A percentile compares a stretch with the other conserved stretches of the same genome.
Evolutionary conservation across 2,113 vertebrate genomes (phyloP).

Genomic region (Rhinichthys klamathensis): DNA sequence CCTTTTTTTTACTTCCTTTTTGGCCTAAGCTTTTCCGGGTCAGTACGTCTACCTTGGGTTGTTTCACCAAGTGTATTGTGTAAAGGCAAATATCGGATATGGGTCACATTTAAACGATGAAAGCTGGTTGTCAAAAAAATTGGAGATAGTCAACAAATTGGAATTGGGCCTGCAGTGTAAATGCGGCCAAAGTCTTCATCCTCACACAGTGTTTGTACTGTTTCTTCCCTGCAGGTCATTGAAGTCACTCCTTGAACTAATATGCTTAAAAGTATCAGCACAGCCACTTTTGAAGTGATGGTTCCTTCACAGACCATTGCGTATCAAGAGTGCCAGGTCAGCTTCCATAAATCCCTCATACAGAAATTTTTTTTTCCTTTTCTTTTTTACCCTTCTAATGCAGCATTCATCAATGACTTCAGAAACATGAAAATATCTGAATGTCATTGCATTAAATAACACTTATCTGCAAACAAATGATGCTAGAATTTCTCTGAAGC

Average conservation of each 20-base stretch:
- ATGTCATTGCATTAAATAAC: background rate
- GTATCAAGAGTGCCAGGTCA: background rate
- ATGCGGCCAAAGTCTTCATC: background rate
- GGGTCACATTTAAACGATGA: too few species aligned
- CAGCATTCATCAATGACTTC: background rate
- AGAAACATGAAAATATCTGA: background rate
- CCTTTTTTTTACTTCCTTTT: too few species aligned
- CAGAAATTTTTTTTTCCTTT: background rate
- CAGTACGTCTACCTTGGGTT: too few species aligned
- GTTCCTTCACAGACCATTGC: background rate
- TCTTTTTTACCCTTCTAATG: background rate
- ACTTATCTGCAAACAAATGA: slow-evolving; percentile 2
- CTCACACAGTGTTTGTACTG: background rate
- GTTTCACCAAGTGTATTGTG: too few species aligned
- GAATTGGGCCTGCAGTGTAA: too few species aligned
- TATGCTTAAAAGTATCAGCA: background rate
- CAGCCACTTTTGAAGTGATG: background rate
- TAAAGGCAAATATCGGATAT: too few species aligned
- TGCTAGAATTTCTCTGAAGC: background rate
- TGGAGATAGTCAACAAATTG: too few species aligned
- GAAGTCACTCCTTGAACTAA: slow-evolving; percentile 6
- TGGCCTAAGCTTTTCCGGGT: too few species aligned
- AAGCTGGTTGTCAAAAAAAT: too few species aligned
- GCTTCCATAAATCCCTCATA: background rate
- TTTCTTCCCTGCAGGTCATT: slow-evolving; percentile 1